Base-by-base conservation (phyloP, 2,888 invertebrate genomes). In the Embidobia sp. region DNA sequence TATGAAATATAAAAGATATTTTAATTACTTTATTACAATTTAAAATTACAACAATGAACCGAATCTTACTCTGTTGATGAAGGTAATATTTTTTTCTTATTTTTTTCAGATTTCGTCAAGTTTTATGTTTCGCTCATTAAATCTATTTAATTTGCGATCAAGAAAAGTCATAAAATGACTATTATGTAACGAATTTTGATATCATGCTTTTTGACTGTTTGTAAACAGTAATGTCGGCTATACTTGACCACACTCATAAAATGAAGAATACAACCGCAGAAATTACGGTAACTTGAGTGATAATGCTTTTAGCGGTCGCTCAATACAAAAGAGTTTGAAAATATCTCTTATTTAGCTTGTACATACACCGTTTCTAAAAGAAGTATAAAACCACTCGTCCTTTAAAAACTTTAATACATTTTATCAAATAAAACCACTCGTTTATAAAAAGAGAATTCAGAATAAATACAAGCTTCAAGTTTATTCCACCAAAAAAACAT, bases 401-500 rank as follows among this genome's bases (percentile, higher is more conserved):
- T 10, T 37, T 63, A 63, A 63, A 63, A 48, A 48, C 31, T 44
- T 57, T 44, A 57, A 57, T 57, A 49, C 22, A 33, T 61, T 61
- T 63, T 37, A 37, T 40, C 48, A 48, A 63, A 49, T 63, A 49
- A 63, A 48, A 31, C 37, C 40, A n/a, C 33, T 46, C 37, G 37
- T 35, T 63, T 63, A 63, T 27, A 63, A 40, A 63, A 63, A 48
- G 46, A 33, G 10, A 19, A 37, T 22, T 26, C 37, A 18, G 26
- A 63, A 48, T 48, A 63, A 48, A 63, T 48, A 59, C 44, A 59
- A 59, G 10, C 33, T 26, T 44, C 59, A 44, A 59, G 44, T 44
- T 57, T 13, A 29, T 55, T 22, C 31, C 22, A 1, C 46, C 7
- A 15, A 37, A 53, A 66, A 67, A 37, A 51, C 13, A 46, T 49